Percentiles rank a stretch among this genome's conserved stretches.
These are phyloP conservation scores for Parnassius apollo DNA, from an alignment of 2,888 invertebrate species.

Conservation along the genomic window DNA sequence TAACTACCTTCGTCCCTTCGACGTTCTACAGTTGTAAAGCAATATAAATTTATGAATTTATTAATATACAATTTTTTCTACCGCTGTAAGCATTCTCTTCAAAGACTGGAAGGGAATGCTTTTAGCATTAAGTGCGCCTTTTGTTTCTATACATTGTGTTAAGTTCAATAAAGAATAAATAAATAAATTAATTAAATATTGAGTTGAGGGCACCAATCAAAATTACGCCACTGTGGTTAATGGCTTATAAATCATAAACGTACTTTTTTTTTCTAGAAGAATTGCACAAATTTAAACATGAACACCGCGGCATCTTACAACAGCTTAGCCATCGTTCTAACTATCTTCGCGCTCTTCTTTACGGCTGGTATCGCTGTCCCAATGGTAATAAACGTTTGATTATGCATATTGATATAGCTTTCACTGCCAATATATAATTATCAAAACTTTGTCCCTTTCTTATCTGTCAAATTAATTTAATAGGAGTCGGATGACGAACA, in stretches of 20 bases:
- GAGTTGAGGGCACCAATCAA: not conserved
- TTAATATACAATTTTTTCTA: too few relatives aligned
- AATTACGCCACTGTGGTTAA: not conserved
- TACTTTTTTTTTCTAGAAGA: conserved; percentile 22
- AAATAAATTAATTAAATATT: not conserved
- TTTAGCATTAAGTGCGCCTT: too few relatives aligned
- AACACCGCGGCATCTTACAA: conserved; percentile 47
- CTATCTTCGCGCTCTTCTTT: conserved; percentile 51
- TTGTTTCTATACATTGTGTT: too few relatives aligned
- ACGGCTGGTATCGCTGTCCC: conserved; percentile 55
- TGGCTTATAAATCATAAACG: too few relatives aligned
- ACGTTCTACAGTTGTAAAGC: too few relatives aligned
- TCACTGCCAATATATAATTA: not conserved
- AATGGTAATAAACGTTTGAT: conserved; percentile 47
- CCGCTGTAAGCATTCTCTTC: too few relatives aligned
- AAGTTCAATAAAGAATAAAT: too few relatives aligned
- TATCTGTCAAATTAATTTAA: not conserved
- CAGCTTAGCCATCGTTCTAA: conserved; percentile 47
- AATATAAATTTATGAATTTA: too few relatives aligned
- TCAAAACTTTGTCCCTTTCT: too few relatives aligned
- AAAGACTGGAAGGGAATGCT: too few relatives aligned
- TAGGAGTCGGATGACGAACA: conserved; percentile 67
- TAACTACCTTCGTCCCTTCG: too few relatives aligned
- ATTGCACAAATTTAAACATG: conserved; percentile 46
- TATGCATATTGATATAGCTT: conserved; percentile 7